Evolutionary conservation across 2,888 invertebrate species (phyloP), one percentile per base, ranked within the genome.

Genomic region (Rhorus exstirpatorius): DNA sequence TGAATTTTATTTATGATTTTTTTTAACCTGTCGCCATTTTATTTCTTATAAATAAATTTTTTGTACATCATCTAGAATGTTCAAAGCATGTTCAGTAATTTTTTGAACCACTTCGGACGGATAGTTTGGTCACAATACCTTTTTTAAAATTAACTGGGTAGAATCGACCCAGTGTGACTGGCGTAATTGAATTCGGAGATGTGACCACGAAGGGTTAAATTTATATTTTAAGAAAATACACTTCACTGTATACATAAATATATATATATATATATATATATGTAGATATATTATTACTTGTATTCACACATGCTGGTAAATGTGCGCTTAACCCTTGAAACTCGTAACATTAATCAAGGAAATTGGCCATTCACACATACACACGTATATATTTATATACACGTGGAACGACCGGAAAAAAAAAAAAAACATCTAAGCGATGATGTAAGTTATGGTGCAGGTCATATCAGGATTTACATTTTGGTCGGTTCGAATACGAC

Each of bases 401-500:
- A 46, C 19, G 67, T 53, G 24, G 68, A 75, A 60, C n/a, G 31
- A 44, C 12, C 49, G 26, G 44, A 49, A 55, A 78, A 46, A 31
- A 24, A 26, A 14, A 46, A 44, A 58, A 74, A 41, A 63, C 51
- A 19, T 68, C 31, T 21, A 24, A 79, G 51, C 53, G 77, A 78
- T 60, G 51, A 70, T 71, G 49, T 81, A 78, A 76, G 46, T 79
- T 61, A 77, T 79, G 83, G 21, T 26, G 10, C 17, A 60, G 63
- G 74, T 84, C 79, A 79, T 70, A 55, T 77, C 74, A 70, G 70
- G 63, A 76, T 70, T 83, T 74, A 70, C 68, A 76, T 81, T 85
- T 85, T 81, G 79, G 81, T 83, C 51, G 68, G 55, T 21, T 49
- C 58, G 65, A 81, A 81, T n/a, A n/a, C 78, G 79, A 81, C 70